Conservation (phyloP, 1,140 invertebrate species). For the Atta texana region DNA sequence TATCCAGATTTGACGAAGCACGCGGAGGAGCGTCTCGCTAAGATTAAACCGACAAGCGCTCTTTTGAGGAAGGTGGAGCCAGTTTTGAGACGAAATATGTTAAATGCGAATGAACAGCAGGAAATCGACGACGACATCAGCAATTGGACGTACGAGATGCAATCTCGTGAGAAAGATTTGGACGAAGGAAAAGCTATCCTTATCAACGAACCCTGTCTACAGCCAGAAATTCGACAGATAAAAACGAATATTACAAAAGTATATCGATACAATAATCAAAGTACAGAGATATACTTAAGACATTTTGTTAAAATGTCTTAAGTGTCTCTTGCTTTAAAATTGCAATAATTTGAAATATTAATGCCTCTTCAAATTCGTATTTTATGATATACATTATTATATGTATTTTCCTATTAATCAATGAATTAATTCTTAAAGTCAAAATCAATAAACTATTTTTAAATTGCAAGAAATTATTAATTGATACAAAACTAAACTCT, state of each 20-base stretch:
- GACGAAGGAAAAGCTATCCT: slow-evolving; percentile 73
- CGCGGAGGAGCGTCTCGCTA: slow-evolving; percentile 86
- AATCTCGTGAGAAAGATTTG: slow-evolving; percentile 83
- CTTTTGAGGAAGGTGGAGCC: slow-evolving; percentile 85
- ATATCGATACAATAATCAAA: background rate
- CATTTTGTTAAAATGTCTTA: background rate
- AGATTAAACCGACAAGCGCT: slow-evolving; percentile 87
- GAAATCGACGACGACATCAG: slow-evolving; percentile 84
- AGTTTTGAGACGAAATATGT: slow-evolving; percentile 82
- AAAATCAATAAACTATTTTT: background rate
- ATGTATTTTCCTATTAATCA: background rate
- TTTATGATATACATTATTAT: background rate
- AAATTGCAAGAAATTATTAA: slow-evolving; percentile 2
- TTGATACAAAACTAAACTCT: background rate
- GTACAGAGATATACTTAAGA: background rate
- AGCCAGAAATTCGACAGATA: slow-evolving; percentile 77
- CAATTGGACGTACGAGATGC: slow-evolving; percentile 85
- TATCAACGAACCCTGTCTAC: slow-evolving; percentile 29
- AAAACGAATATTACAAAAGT: slow-evolving; percentile 48
- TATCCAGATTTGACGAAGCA: slow-evolving; percentile 88
- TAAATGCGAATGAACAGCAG: slow-evolving; percentile 82
- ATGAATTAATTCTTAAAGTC: background rate
- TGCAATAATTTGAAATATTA: background rate
- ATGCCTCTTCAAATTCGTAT: background rate
- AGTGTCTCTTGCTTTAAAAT: background rate